Evolutionary conservation across 2,113 vertebrate genomes (phyloP).

Genomic region (Apodemus sylvaticus): DNA sequence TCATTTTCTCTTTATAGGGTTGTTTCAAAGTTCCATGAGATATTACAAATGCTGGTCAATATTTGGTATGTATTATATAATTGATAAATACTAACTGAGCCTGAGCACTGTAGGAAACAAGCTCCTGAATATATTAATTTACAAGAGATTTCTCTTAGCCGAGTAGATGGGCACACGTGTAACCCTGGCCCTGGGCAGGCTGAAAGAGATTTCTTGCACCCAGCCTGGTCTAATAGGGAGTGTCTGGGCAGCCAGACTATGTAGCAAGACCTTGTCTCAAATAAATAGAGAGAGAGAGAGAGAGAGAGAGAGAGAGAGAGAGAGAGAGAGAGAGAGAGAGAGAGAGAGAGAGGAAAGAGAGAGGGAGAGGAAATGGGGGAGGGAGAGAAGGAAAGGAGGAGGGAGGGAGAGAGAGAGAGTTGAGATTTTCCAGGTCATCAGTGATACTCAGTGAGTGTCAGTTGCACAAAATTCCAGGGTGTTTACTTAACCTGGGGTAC

Average conservation of each 20-base stretch:
- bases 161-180: neutral
- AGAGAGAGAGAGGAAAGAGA: no score
- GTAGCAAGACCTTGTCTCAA: neutral
- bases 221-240: neutral
- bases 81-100: conserved; percentile 12
- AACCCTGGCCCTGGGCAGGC: neutral
- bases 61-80: neutral
- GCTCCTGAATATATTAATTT: neutral
- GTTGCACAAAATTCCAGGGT: conserved; percentile 42
- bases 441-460: conserved; percentile 33
- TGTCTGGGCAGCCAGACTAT: neutral
- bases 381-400: neutral
- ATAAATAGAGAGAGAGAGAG: neutral
- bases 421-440: conserved; percentile 2
- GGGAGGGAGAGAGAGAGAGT: neutral
- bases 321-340: neutral
- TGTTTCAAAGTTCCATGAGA: neutral
- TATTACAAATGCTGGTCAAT: neutral
- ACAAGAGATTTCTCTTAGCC: neutral
- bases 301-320: no score
- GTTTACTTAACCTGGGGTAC: conserved; percentile 40
- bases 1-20: conserved; percentile 2
- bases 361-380: no score
- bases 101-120: conserved; percentile 22
- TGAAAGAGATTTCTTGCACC: neutral